A percentile compares a stretch with the other conserved stretches of the same genome.
phyloP scores from a whole-genome alignment of 2,888 invertebrate genomes.

The Synanthedon formicaeformis region DNA sequence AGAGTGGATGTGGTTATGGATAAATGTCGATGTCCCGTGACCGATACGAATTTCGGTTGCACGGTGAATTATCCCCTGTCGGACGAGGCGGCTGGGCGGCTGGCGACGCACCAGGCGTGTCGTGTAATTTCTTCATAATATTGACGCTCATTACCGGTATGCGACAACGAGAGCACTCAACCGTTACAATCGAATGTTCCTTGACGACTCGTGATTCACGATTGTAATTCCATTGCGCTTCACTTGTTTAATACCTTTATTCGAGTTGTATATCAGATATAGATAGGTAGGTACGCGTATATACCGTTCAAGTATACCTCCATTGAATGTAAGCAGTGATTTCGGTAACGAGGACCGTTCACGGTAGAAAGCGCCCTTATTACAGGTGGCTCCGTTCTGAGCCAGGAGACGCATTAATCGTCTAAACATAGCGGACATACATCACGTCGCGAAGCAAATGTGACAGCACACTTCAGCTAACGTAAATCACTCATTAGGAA shows the following conservation, averaged over 20 bases:
- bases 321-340: neutral
- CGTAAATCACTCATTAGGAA: slow-evolving; percentile 53
- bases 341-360: slow-evolving; percentile 15
- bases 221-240: slow-evolving; percentile 35
- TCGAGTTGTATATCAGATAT: neutral
- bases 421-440: slow-evolving; percentile 24
- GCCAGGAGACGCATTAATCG: slow-evolving; percentile 31
- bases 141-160: slow-evolving; percentile 45
- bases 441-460: slow-evolving; percentile 27
- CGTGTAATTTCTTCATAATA: slow-evolving; percentile 36
- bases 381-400: slow-evolving; percentile 27
- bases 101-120: slow-evolving; percentile 21
- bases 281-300: neutral
- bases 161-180: slow-evolving; percentile 34
- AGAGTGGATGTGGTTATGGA: slow-evolving; percentile 16
- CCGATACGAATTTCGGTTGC: slow-evolving; percentile 32
- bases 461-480: slow-evolving; percentile 44
- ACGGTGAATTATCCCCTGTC: slow-evolving; percentile 27
- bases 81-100: slow-evolving; percentile 7
- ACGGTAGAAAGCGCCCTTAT: slow-evolving; percentile 41
- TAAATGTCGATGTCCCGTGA: slow-evolving; percentile 21
- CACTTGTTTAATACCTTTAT: slow-evolving; percentile 8
- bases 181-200: slow-evolving; percentile 51
- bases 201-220: slow-evolving; percentile 57
- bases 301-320: neutral